A percentile compares a stretch with the other conserved stretches of the same genome.
phyloP scores from a whole-genome alignment of 2,888 invertebrate species.

The Ferrisia virgata region DNA sequence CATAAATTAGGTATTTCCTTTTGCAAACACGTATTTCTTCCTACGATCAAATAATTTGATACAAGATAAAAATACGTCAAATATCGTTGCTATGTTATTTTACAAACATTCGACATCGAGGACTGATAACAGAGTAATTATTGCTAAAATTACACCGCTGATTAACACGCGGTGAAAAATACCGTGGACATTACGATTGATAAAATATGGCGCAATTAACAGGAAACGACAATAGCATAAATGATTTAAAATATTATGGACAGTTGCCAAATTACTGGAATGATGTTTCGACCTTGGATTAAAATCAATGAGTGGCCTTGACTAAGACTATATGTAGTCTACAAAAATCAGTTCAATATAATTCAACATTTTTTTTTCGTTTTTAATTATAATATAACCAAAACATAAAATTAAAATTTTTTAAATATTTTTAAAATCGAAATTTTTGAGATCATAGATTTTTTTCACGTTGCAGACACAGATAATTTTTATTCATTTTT shows the following conservation, averaged over 20 bases:
- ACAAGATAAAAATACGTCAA: neutral
- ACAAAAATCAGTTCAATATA: neutral
- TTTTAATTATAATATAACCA: neutral
- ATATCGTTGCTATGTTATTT: neutral
- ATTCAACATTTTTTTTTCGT: neutral
- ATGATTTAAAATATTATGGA: neutral
- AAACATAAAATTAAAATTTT: neutral
- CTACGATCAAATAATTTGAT: neutral
- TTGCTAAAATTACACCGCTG: neutral
- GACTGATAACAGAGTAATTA: neutral
- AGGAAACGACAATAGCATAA: neutral
- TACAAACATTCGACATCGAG: neutral
- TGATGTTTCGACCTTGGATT: neutral
- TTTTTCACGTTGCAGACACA: no score
- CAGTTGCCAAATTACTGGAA: conserved; percentile 11
- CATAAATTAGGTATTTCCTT: neutral
- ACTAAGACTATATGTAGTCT: neutral
- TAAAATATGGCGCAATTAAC: conserved; percentile 14
- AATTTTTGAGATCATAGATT: neutral
- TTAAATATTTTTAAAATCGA: neutral
- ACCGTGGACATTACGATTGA: neutral
- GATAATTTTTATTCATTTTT: neutral
- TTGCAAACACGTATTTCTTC: neutral
- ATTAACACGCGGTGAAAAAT: neutral
- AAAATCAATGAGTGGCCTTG: neutral